Evolutionary conservation across 2,888 invertebrate species (phyloP), one percentile per base, ranked within the genome.

Genomic region (Neocrepidodera transversa): DNA sequence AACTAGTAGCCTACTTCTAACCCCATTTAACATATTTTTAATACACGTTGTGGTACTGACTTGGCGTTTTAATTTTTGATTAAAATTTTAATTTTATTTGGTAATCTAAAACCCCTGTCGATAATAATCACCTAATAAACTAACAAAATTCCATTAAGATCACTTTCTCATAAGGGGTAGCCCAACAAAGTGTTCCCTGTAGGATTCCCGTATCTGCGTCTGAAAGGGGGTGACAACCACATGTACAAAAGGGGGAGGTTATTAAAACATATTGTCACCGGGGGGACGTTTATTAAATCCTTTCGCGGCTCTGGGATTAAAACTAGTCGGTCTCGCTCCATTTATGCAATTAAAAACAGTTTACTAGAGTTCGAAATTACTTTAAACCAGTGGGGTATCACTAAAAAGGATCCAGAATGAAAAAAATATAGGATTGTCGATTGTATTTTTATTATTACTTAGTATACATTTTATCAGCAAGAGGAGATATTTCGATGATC

Each of bases 181-280:
- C n/a, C 28, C 32, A 60, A 60, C 50, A 51, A 63, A 62, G 56
- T 55, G 61, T 57, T 56, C 52, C 59, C 60, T 54, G 55, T 45
- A 23, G 54, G 26, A 48, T 55, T 28, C 40, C 43, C 32, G 58
- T 18, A 60, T 40, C n/a, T n/a, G n/a, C n/a, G 50, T 50, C 35
- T 6, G 47, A 8, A 6, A 17, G 32, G 11, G 30, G 49, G 14
- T 26, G 30, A 13, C 10, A 11, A 20, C 47, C 60, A 30, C 61
- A 57, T 55, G 32, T 32, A 32, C 32, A 32, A 43, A n/a, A n/a
- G n/a, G 59, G 58, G 57, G 63, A 51, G 61, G 52, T 64, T 64
- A 66, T 66, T 66, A 66, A 66, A 66, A 66, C 61, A 64, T 61
- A 66, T 66, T 56, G 59, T 62, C 62, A 45, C 58, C 58, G 28